Base-by-base conservation (phyloP, 2,797 vertebrate genomes). In the Podarcis siculus region DNA sequence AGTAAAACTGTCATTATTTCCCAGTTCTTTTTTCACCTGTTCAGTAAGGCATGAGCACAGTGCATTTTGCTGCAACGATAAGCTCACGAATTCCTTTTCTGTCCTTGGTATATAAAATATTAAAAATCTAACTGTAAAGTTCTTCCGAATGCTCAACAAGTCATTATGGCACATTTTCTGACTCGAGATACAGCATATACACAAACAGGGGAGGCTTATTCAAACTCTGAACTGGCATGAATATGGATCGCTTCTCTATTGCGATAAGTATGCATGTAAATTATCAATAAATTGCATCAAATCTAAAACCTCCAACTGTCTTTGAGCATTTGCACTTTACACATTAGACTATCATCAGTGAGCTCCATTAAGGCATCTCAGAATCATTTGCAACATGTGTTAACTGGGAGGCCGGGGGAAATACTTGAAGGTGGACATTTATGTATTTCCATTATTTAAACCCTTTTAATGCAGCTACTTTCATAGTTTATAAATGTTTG, bases 401-500 rank as follows among this genome's bases (percentile, higher is more conserved):
- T 96, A 96, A 96, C 94, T 95, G 91, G 77, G 85, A 45, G 1
- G 49, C 49, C 49, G 13, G 49, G 0, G 0, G 0, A 19, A 84
- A 85, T 75, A 87, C 23, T 87, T 0, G 17, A 90, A 91, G 64
- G 87, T 93, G 92, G 95, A 95, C 93, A 94, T 94, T 95, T 95
- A 95, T 94, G 91, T 94, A 89, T 85, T 94, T 86, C 93, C 93
- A 93, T 95, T 94, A 96, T 95, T 95, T 93, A 94, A 94, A 94
- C 90, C 88, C 88, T 92, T 87, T 90, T 92, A 93, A 96, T 96
- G 93, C 93, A 86, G 89, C 91, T 93, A 93, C 91, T 95, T 92
- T 93, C 89, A 95, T 92, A 96, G 94, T 95, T 96, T 96, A 97
- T 96, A 95, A 97, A 96, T 95, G 95, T 93, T 96, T 95, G 96